phyloP scores from a whole-genome alignment of 1,140 invertebrate genomes.

The Notospermus geniculatus region DNA sequence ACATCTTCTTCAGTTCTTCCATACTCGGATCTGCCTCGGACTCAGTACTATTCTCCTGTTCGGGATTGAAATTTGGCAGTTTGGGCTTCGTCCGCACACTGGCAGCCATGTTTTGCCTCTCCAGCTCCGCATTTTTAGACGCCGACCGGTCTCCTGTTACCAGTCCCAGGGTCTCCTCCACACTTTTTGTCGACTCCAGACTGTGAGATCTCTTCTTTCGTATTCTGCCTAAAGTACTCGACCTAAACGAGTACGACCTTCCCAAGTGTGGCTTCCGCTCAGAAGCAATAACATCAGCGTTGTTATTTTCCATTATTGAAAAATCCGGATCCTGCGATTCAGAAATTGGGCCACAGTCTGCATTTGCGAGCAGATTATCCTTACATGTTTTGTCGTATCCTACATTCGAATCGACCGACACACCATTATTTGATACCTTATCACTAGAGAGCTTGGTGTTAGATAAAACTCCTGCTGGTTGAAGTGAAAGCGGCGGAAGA shows the following conservation, averaged over 20 bases:
- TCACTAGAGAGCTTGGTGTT: too few species aligned
- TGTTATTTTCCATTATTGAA: too few species aligned
- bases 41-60: neutral
- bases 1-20: conserved; percentile 6
- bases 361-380: too few species aligned
- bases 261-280: too few species aligned
- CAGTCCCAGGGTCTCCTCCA: neutral
- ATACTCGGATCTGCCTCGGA: neutral
- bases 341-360: too few species aligned
- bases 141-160: neutral
- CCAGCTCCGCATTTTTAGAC: neutral
- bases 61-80: neutral
- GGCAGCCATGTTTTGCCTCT: neutral
- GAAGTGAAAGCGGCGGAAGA: too few species aligned
- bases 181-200: neutral
- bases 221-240: neutral
- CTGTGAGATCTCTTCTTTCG: neutral
- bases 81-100: neutral
- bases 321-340: too few species aligned
- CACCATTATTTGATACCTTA: too few species aligned
- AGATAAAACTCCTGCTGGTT: too few species aligned
- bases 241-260: conserved; percentile 4
- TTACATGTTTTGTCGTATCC: too few species aligned
- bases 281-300: too few species aligned
- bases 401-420: too few species aligned